These are phyloP conservation scores for Ganaspis sp. DNA, from an alignment of 1,140 invertebrate genomes.

Conservation along the genomic window DNA sequence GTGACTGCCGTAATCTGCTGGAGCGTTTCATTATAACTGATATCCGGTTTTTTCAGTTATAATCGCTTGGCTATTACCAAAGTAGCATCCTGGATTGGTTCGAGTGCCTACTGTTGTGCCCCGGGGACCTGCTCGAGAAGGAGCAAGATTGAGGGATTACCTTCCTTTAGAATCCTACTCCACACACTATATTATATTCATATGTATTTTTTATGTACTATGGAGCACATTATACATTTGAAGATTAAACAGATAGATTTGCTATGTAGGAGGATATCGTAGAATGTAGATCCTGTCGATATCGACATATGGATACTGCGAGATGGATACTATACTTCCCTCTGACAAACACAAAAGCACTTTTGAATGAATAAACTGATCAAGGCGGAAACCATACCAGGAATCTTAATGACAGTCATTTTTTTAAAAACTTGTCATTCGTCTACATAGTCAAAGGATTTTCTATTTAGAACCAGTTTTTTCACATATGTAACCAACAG, in stretches of 20 bases:
- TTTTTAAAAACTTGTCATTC: too few relatives aligned
- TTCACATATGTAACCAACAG: too few relatives aligned
- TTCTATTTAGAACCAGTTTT: too few relatives aligned
- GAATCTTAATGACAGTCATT: too few relatives aligned
- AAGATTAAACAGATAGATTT: background rate
- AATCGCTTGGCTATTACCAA: conserved; percentile 72
- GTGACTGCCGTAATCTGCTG: conserved; percentile 44
- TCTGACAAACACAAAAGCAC: background rate
- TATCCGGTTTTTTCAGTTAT: conserved; percentile 76
- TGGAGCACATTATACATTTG: background rate
- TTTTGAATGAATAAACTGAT: background rate
- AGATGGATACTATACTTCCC: too few relatives aligned
- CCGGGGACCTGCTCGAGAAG: conserved; percentile 52
- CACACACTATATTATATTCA: background rate
- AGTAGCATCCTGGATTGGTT: conserved; percentile 68
- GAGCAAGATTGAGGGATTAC: conserved; percentile 63
- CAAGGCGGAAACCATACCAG: too few relatives aligned
- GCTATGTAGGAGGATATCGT: background rate
- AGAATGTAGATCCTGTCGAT: conserved; percentile 3
- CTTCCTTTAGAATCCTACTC: conserved; percentile 51
- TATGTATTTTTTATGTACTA: background rate
- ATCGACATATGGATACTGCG: background rate
- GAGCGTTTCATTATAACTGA: conserved; percentile 69
- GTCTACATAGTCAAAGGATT: too few relatives aligned
- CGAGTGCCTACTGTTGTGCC: conserved; percentile 73